Evolutionary conservation across 2,797 vertebrate species (phyloP), one percentile per base, ranked within the genome.

Genomic region (Spatula versicolor): DNA sequence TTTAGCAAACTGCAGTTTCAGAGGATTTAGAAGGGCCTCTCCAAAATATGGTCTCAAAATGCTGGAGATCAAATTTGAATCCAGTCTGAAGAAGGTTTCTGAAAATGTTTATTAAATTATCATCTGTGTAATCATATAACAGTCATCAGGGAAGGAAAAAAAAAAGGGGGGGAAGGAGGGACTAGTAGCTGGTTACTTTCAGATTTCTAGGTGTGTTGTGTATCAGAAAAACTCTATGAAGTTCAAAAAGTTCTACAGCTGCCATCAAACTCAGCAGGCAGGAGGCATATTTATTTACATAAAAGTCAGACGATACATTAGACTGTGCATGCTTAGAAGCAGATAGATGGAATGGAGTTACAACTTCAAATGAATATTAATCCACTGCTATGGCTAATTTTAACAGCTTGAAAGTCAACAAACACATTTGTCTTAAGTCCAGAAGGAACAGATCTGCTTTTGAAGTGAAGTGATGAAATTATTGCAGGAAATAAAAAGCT

Each of bases 371-470:
- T 89, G 75, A 95, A 94, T 96, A 95, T 96, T 94, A 93, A 96
- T 95, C 72, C 72, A 89, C 41, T 48, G 35, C 56, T 71, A 28
- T 62, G 41, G 75, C 58, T 93, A 95, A 94, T 94, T 96, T 95
- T 93, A 96, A 85, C 86, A 87, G 84, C 73, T 80, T 92, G 81
- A 89, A 96, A 93, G 90, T 91, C 92, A 96, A 92, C 90, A 96
- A 94, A 96, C 64, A 85, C 68, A 94, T 92, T 93, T 87, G 88
- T 93, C 86, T 93, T 93, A 72, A 87, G 62, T 60, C 74, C 20
- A 0, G 87, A 76, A 95, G 94, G 88, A 93, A 81, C 63, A 80
- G 52, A 93, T 86, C 45, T 60, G 48, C 54, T 90, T 95, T 95
- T 94, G 81, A 96, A 95, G 74, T 90, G 69, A 75, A 85, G 55